These are phyloP conservation scores for Eriocheir sinensis DNA, from an alignment of 1,140 invertebrate genomes.

Conservation along the genomic window DNA sequence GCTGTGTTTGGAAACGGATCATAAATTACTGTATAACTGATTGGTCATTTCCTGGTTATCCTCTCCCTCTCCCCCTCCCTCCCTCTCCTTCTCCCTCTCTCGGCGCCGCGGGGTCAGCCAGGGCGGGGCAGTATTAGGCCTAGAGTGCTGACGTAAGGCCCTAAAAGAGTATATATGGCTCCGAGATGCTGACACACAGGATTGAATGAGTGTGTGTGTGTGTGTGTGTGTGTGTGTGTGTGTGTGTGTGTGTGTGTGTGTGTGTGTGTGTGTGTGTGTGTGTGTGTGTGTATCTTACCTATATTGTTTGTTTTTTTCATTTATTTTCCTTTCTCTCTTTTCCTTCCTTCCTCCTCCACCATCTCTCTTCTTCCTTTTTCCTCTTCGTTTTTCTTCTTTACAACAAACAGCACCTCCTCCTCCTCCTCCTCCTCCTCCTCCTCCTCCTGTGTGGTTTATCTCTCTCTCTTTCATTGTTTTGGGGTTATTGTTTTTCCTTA, in stretches of 20 bases:
- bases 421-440: background rate
- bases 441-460: no score
- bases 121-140: background rate
- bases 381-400: background rate
- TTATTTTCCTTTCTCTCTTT: background rate
- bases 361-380: background rate
- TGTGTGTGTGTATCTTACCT: background rate
- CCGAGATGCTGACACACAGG: background rate
- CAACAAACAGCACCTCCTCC: background rate
- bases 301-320: no score
- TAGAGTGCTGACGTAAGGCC: constrained; percentile 9
- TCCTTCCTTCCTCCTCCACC: background rate
- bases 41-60: background rate
- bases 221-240: background rate
- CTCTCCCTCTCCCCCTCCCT: constrained; percentile 52
- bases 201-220: background rate
- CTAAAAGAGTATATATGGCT: background rate
- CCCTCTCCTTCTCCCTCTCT: constrained; percentile 32
- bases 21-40: constrained; percentile 1
- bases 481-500: no score
- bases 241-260: constrained; percentile 20
- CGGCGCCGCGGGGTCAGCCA: background rate
- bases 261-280: constrained; percentile 3
- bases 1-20: background rate
- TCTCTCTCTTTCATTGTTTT: no score